Evolutionary conservation across 2,113 vertebrate species (phyloP).

Genomic region (Paramisgurnus dabryanus): DNA sequence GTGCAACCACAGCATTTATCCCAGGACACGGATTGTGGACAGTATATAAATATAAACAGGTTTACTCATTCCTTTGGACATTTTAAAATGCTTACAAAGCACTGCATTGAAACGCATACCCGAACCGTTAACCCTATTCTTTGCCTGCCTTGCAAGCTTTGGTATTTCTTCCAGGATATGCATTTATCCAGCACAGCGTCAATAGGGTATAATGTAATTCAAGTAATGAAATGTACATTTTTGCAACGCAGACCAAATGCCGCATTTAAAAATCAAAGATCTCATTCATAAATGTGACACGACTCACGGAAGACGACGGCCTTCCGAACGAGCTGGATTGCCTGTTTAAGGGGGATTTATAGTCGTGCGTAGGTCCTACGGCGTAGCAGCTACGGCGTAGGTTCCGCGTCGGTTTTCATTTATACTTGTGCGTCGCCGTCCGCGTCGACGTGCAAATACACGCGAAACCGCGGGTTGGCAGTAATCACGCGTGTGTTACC

Average conservation of each 20-base stretch:
- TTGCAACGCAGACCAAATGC: background rate
- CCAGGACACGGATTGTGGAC: background rate
- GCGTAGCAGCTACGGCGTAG: too few species aligned
- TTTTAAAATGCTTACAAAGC: too few species aligned
- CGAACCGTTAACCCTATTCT: background rate
- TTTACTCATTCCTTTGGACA: too few species aligned
- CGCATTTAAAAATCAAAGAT: slow-evolving; percentile 9
- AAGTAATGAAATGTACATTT: background rate
- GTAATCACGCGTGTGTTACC: too few species aligned
- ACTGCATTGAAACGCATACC: background rate
- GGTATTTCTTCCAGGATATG: background rate
- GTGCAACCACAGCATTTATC: background rate
- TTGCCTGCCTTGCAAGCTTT: background rate
- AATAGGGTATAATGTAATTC: background rate
- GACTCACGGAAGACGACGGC: background rate
- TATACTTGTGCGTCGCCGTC: too few species aligned
- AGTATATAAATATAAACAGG: background rate
- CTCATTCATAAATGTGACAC: slow-evolving; percentile 9
- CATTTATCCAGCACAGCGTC: background rate
- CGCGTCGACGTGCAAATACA: too few species aligned
- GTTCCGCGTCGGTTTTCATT: too few species aligned
- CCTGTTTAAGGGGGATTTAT: too few species aligned
- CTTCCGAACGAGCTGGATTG: slow-evolving; percentile 44
- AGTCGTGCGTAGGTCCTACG: too few species aligned
- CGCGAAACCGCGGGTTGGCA: too few species aligned